A percentile compares a stretch with the other conserved stretches of the same genome.
Evolutionary conservation across 2,888 invertebrate genomes (phyloP).

Genomic region (Habrosyne pyritoides): DNA sequence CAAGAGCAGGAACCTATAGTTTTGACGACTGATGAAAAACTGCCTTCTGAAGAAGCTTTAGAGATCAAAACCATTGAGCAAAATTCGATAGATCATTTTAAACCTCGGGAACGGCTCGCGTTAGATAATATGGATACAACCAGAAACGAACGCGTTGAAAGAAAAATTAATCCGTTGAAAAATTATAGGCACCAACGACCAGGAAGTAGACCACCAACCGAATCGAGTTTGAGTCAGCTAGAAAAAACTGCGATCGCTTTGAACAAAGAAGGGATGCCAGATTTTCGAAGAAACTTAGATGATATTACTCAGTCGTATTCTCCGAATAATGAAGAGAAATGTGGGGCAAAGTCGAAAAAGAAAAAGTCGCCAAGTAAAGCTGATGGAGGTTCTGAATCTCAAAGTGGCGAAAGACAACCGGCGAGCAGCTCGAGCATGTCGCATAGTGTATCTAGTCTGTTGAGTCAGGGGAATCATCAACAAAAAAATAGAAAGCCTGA

Average conservation of each 20-base stretch:
- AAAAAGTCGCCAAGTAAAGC: constrained; percentile 70
- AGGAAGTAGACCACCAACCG: constrained; percentile 57
- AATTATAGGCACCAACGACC: constrained; percentile 78
- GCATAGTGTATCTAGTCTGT: constrained; percentile 74
- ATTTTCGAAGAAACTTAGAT: constrained; percentile 75
- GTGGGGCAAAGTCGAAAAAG: constrained; percentile 64
- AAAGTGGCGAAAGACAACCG: constrained; percentile 39
- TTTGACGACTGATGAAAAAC: constrained; percentile 73
- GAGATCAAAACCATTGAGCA: constrained; percentile 55
- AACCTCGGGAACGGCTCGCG: constrained; percentile 25
- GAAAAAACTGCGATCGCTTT: constrained; percentile 73
- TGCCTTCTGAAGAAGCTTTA: constrained; percentile 69
- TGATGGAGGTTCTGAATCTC: constrained; percentile 54
- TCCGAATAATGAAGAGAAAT: constrained; percentile 66
- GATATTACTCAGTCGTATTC: constrained; percentile 80
- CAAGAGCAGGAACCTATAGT: constrained; percentile 47
- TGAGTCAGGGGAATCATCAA: constrained; percentile 47
- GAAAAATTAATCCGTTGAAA: constrained; percentile 74
- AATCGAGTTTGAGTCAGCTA: constrained; percentile 72
- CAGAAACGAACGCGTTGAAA: constrained; percentile 53
- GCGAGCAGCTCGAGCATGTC: constrained; percentile 55
- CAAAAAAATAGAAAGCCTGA: constrained; percentile 46
- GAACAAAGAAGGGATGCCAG: constrained; percentile 74
- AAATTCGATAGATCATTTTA: constrained; percentile 34
- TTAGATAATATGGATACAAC: constrained; percentile 28